Percentiles rank a stretch among this genome's conserved stretches.
These are phyloP conservation scores for Drosophila tripunctata DNA, from an alignment of 2,888 invertebrate genomes.

Conservation along the genomic window DNA sequence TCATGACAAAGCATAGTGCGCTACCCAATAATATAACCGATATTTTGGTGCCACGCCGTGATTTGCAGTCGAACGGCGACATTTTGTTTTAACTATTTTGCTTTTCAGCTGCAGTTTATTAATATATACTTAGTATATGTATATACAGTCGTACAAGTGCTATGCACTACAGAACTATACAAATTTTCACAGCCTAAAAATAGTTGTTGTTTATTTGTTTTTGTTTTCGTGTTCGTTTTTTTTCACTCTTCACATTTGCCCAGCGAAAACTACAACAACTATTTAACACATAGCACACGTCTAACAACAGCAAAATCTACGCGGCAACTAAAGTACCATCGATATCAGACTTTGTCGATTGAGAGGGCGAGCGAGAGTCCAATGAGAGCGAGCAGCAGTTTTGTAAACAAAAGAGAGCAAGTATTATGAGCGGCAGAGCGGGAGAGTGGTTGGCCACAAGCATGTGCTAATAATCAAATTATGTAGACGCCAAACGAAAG, in stretches of 20 bases:
- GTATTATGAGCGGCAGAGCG: slow-evolving; percentile 7
- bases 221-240: slow-evolving; percentile 34
- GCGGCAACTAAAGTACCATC: slow-evolving; percentile 56
- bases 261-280: slow-evolving; percentile 2
- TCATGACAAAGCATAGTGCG: slow-evolving; percentile 80
- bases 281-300: slow-evolving; percentile 48
- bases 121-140: slow-evolving; percentile 13
- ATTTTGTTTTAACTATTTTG: slow-evolving; percentile 35
- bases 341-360: slow-evolving; percentile 15
- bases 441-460: slow-evolving; percentile 4
- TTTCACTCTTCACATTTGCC: slow-evolving; percentile 19
- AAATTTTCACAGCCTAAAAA: slow-evolving; percentile 67
- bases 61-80: slow-evolving; percentile 78
- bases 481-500: slow-evolving; percentile 21
- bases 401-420: background rate
- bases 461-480: slow-evolving; percentile 66
- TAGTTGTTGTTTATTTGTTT: slow-evolving; percentile 72
- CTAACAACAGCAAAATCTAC: slow-evolving; percentile 42
- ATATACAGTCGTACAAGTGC: background rate
- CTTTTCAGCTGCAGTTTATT: slow-evolving; percentile 62
- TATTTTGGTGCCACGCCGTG: slow-evolving; percentile 82
- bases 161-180: slow-evolving; percentile 43
- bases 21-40: slow-evolving; percentile 82
- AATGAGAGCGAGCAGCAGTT: slow-evolving; percentile 5
- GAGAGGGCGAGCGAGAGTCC: background rate